phyloP scores from a whole-genome alignment of 2,797 vertebrate species.

The Pseudochirops cupreus region DNA sequence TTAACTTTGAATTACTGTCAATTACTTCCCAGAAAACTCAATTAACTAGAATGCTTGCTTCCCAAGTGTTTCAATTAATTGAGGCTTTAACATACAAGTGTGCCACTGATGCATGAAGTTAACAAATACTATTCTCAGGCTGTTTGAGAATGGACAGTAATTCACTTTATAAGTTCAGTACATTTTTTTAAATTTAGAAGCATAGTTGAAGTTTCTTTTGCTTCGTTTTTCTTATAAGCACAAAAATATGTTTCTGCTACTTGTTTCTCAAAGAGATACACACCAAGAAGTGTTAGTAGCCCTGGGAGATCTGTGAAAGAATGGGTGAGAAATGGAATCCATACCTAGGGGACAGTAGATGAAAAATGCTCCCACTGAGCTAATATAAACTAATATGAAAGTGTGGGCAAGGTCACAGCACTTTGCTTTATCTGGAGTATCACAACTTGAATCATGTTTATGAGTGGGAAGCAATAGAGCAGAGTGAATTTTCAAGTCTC shows the following conservation, averaged over 20 bases:
- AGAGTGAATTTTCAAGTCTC: neutral
- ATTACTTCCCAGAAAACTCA: conserved; percentile 8
- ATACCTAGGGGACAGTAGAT: neutral
- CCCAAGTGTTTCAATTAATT: neutral
- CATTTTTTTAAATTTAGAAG: neutral
- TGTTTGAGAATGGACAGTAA: neutral
- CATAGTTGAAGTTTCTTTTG: neutral
- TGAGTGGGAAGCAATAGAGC: neutral
- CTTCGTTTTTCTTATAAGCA: neutral
- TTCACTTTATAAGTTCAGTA: neutral
- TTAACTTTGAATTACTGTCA: neutral
- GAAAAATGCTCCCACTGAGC: neutral
- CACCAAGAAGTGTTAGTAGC: neutral
- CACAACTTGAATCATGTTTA: neutral
- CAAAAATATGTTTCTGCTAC: neutral
- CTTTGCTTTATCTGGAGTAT: neutral
- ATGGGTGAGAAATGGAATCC: conserved; percentile 52
- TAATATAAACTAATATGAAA: neutral
- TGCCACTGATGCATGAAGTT: neutral
- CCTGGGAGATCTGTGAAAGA: conserved; percentile 8
- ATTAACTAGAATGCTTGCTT: conserved; percentile 9
- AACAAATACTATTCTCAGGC: neutral
- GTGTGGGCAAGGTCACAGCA: neutral
- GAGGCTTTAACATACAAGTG: neutral
- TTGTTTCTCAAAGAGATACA: conserved; percentile 19